These are phyloP conservation scores for Heterodera filipjevi DNA, from an alignment of 2,888 invertebrate species.

Conservation along the genomic window DNA sequence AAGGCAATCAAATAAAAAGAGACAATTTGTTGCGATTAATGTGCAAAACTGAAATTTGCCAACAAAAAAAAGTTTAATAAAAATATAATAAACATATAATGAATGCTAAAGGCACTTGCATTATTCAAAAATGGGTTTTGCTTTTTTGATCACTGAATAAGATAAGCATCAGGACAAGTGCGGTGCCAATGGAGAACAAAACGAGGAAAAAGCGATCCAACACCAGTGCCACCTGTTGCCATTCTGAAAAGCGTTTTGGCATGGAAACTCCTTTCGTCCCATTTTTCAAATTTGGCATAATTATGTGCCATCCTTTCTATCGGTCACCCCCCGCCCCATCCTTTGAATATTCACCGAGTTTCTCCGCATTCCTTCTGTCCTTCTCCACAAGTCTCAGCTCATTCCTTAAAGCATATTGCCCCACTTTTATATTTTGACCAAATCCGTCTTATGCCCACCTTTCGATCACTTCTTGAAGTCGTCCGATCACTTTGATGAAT, in stretches of 20 bases:
- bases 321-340: neutral
- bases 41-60: neutral
- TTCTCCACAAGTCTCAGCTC: constrained; percentile 77
- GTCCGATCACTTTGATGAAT: constrained; percentile 74
- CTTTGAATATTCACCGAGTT: constrained; percentile 76
- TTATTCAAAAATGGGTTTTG: neutral
- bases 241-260: constrained; percentile 70
- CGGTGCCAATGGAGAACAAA: constrained; percentile 69
- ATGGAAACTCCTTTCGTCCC: neutral
- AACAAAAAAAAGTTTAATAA: neutral
- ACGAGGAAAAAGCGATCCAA: constrained; percentile 73
- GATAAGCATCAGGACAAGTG: constrained; percentile 3
- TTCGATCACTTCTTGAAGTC: constrained; percentile 79
- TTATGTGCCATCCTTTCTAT: too few species aligned
- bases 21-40: neutral
- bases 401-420: constrained; percentile 50
- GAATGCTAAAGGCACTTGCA: too few species aligned
- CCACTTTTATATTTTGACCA: neutral
- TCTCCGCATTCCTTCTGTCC: constrained; percentile 79
- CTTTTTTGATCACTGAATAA: constrained; percentile 12
- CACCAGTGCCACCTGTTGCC: constrained; percentile 82
- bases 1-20: neutral
- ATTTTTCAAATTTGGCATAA: neutral
- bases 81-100: too few species aligned
- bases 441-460: constrained; percentile 61